Conservation (phyloP, 2,797 vertebrate species). For the Acestrorhynchus altus region DNA sequence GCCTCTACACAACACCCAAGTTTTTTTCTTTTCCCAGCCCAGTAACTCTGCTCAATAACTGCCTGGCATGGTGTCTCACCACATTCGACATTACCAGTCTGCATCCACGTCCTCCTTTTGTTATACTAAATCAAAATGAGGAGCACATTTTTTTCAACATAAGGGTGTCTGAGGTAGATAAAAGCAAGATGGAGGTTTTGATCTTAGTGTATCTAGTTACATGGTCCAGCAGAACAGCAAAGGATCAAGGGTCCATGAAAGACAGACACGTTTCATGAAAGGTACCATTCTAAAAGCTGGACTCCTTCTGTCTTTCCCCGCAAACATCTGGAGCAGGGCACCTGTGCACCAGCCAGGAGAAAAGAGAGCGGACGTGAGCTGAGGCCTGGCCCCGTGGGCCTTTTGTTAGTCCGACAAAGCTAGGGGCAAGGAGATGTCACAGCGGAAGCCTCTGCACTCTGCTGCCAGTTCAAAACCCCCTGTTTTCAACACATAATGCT, state of each 20-base stretch:
- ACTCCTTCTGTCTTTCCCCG: conserved; percentile 42
- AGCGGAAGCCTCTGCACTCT: conserved; percentile 56
- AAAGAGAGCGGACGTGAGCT: conserved; percentile 61
- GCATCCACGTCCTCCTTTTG: conserved; percentile 32
- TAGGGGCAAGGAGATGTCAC: conserved; percentile 64
- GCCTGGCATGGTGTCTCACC: conserved; percentile 8
- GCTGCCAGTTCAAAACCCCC: conserved; percentile 42
- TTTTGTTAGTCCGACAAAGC: conserved; percentile 75
- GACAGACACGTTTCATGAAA: conserved; percentile 17
- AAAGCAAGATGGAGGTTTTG: conserved; percentile 37
- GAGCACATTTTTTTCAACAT: conserved; percentile 28
- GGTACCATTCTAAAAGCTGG: conserved; percentile 18
- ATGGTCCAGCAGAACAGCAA: conserved; percentile 13
- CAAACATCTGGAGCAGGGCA: conserved; percentile 64
- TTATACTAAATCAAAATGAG: conserved; percentile 42
- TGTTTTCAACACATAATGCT: conserved; percentile 46
- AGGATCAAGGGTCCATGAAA: conserved; percentile 10
- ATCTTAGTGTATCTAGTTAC: conserved; percentile 39
- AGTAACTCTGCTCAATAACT: conserved; percentile 19
- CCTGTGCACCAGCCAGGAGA: conserved; percentile 60
- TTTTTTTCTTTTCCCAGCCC: background rate
- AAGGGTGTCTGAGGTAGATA: conserved; percentile 29
- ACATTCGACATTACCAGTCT: background rate
- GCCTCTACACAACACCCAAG: conserved; percentile 5
- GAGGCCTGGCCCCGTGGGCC: conserved; percentile 61